A percentile compares a stretch with the other conserved stretches of the same genome.
Conservation (phyloP, 1,140 invertebrate genomes). For the Camponotus floridanus region DNA sequence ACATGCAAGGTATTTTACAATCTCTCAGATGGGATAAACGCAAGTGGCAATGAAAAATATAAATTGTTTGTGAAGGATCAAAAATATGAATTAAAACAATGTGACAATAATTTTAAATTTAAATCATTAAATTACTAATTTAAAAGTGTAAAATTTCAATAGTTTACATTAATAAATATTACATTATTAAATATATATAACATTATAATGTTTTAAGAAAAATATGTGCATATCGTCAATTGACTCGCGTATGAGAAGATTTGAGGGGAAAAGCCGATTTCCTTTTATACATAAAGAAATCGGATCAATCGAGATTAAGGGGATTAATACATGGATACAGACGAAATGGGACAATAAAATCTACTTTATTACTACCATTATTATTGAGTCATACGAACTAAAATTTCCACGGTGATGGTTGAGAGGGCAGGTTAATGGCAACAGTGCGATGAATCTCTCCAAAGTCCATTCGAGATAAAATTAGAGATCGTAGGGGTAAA, state of each 20-base stretch:
- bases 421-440: slow-evolving; percentile 41
- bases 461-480: slow-evolving; percentile 61
- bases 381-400: slow-evolving; percentile 35
- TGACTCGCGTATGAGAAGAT: neutral
- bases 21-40: neutral
- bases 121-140: slow-evolving; percentile 17
- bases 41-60: slow-evolving; percentile 9
- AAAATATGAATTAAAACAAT: neutral
- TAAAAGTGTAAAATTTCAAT: neutral
- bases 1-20: slow-evolving; percentile 4
- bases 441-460: slow-evolving; percentile 48
- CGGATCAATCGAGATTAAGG: slow-evolving; percentile 9
- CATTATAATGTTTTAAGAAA: slow-evolving; percentile 4
- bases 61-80: neutral
- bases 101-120: neutral
- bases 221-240: neutral
- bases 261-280: neutral
- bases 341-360: slow-evolving; percentile 38
- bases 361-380: slow-evolving; percentile 34
- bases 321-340: slow-evolving; percentile 5
- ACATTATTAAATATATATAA: too few species aligned
- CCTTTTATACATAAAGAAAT: slow-evolving; percentile 12
- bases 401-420: slow-evolving; percentile 26
- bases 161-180: too few species aligned
- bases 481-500: slow-evolving; percentile 37